Evolutionary conservation across 2,113 vertebrate genomes (phyloP).

Genomic region (Aythya baeri): DNA sequence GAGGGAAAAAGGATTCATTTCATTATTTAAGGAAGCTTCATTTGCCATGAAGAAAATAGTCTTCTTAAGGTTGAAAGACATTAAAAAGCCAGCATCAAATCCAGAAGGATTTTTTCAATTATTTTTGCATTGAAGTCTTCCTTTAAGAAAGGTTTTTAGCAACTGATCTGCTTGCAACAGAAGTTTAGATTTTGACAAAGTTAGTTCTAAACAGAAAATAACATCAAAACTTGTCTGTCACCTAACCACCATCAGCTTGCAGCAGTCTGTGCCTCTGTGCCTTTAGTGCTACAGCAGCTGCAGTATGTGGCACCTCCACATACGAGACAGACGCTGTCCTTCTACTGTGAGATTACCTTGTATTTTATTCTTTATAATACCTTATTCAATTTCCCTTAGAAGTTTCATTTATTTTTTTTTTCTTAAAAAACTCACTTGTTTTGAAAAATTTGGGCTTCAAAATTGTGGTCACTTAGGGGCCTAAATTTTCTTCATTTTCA

Average conservation of each 20-base stretch:
- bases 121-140: neutral
- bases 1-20: neutral
- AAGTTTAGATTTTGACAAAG: neutral
- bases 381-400: neutral
- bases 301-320: neutral
- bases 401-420: neutral
- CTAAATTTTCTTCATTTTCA: neutral
- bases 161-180: neutral
- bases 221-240: neutral
- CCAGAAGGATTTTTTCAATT: neutral
- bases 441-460: neutral
- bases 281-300: no score
- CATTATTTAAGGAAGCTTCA: neutral
- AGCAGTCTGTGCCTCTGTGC: rapidly evolving
- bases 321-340: neutral
- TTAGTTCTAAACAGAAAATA: neutral
- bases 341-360: neutral
- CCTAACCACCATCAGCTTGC: neutral
- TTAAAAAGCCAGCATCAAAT: neutral
- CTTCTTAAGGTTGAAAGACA: neutral
- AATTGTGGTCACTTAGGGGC: neutral
- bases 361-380: no score
- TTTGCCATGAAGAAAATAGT: neutral
- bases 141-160: neutral
- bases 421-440: neutral